A percentile compares a stretch with the other conserved stretches of the same genome.
These are phyloP conservation scores for Puma concolor DNA, from an alignment of 2,113 vertebrate genomes.

Conservation along the genomic window DNA sequence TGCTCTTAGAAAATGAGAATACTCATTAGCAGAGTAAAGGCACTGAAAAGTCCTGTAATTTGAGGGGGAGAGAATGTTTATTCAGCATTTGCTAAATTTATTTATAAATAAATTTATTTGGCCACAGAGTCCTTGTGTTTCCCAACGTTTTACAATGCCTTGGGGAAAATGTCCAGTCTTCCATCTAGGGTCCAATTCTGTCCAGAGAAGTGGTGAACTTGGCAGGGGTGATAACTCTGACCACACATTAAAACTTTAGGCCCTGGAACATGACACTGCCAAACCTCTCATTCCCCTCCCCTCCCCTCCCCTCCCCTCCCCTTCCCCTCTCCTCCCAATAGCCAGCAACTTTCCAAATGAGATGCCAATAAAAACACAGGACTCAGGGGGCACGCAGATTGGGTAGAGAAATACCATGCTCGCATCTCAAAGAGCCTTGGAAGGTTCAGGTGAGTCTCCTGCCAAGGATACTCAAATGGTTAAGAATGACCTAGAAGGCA, in stretches of 20 bases:
- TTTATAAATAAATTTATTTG: neutral
- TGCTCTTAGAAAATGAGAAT: constrained; percentile 2
- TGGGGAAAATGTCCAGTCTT: neutral
- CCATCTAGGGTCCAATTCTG: neutral
- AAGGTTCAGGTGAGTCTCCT: constrained; percentile 24
- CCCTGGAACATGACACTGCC: neutral
- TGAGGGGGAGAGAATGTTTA: neutral
- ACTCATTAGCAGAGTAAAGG: neutral
- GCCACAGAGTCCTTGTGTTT: neutral
- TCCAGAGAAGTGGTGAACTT: neutral
- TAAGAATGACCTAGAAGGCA: constrained; percentile 63
- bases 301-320: neutral
- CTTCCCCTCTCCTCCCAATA: neutral
- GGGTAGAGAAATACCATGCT: neutral
- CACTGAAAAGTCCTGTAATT: constrained; percentile 26
- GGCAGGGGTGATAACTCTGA: neutral
- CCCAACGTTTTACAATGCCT: neutral
- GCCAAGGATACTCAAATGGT: constrained; percentile 53
- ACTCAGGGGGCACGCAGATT: neutral
- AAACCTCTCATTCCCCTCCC: neutral
- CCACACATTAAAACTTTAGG: neutral
- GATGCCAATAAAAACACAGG: constrained; percentile 29
- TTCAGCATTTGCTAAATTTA: neutral
- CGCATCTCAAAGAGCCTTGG: constrained; percentile 42
- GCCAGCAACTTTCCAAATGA: constrained; percentile 32